Conservation (phyloP, 2,113 vertebrate genomes). For the zebrafish (Danio rerio) region GRCz12tu NC_133193.1:10617501-10618000, state of each 20-base stretch:
- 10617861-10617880: conserved; percentile 75
- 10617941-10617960: conserved; percentile 21
- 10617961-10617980: conserved; percentile 36
- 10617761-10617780: conserved; percentile 13
- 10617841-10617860: conserved; percentile 80
- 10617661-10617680: background rate
- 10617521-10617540: too few species aligned
- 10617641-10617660: background rate
- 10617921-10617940: conserved; percentile 23
- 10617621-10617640: too few species aligned
- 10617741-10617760: conserved; percentile 39
- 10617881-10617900: conserved; percentile 79
- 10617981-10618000: conserved; percentile 2
- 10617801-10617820: conserved; percentile 74
- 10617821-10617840: conserved; percentile 81
- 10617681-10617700: background rate
- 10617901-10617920: conserved; percentile 70
- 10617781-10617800: conserved; percentile 62
- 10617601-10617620: too few species aligned
- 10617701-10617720: conserved; percentile 13
- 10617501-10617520: too few species aligned
- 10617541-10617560: too few species aligned
- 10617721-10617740: conserved; percentile 28
- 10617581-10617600: too few species aligned
- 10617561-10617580: too few species aligned